A percentile compares a stretch with the other conserved stretches of the same genome.
These are phyloP conservation scores for Sinella curviseta DNA, from an alignment of 1,140 invertebrate genomes.

Conservation along the genomic window DNA sequence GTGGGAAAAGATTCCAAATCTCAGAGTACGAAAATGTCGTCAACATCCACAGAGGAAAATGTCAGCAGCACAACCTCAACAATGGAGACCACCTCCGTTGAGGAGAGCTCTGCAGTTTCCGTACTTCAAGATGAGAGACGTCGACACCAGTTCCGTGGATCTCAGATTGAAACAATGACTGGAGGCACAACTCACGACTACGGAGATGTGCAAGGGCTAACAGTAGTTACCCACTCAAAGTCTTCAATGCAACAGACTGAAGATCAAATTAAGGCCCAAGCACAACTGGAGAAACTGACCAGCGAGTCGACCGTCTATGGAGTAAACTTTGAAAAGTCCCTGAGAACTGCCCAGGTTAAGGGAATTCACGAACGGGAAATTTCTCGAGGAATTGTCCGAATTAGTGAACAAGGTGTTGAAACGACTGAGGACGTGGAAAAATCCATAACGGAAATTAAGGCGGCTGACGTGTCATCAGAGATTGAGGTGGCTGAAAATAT, in stretches of 20 bases:
- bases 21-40: neutral
- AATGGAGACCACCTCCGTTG: neutral
- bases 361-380: slow-evolving; percentile 47
- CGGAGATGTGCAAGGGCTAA: slow-evolving; percentile 47
- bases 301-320: slow-evolving; percentile 35
- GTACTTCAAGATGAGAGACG: neutral
- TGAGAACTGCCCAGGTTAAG: slow-evolving; percentile 35
- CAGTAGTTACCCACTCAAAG: slow-evolving; percentile 45
- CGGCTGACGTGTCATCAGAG: neutral
- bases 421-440: slow-evolving; percentile 47
- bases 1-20: neutral
- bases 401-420: slow-evolving; percentile 34
- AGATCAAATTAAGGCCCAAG: slow-evolving; percentile 42
- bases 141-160: slow-evolving; percentile 31
- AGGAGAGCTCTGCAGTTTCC: neutral
- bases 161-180: slow-evolving; percentile 41
- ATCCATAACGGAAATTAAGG: slow-evolving; percentile 45
- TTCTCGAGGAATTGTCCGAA: slow-evolving; percentile 42
- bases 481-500: slow-evolving; percentile 46
- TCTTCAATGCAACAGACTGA: slow-evolving; percentile 42
- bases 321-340: slow-evolving; percentile 41
- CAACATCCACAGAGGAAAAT: neutral
- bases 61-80: neutral
- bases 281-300: slow-evolving; percentile 37
- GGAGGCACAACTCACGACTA: slow-evolving; percentile 41